A percentile compares a stretch with the other conserved stretches of the same genome.
These are phyloP conservation scores for Kryptolebias ocellatus DNA, from an alignment of 2,797 vertebrate genomes.

Conservation along the genomic window DNA sequence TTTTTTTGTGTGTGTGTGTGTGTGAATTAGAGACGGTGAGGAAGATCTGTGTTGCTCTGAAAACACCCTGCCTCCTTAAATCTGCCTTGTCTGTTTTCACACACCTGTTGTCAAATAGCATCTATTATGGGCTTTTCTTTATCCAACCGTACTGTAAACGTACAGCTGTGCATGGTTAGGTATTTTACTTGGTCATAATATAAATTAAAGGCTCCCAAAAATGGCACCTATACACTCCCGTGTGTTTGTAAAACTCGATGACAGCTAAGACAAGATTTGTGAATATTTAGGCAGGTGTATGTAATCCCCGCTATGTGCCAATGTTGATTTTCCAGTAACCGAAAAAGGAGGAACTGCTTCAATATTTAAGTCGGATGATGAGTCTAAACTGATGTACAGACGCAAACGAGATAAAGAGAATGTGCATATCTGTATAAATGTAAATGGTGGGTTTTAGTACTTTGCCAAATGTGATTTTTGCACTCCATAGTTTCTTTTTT, in stretches of 20 bases:
- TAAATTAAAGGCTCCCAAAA: conserved; percentile 12
- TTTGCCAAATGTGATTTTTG: conserved; percentile 67
- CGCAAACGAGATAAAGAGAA: conserved; percentile 24
- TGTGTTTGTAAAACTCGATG: conserved; percentile 21
- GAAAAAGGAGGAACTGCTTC: conserved; percentile 24
- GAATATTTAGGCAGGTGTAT: conserved; percentile 46
- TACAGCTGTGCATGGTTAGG: conserved; percentile 23
- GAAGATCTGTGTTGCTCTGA: no score
- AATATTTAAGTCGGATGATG: conserved; percentile 6
- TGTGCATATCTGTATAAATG: conserved; percentile 70
- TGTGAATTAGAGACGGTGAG: neutral
- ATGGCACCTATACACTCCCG: neutral
- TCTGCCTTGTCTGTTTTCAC: neutral
- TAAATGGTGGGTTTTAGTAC: conserved; percentile 65
- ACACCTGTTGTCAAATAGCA: neutral
- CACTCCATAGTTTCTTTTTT: conserved; percentile 55
- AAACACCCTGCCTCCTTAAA: conserved; percentile 2
- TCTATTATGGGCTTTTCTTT: neutral
- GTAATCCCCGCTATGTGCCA: conserved; percentile 58
- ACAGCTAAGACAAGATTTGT: conserved; percentile 17
- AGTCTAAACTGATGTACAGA: conserved; percentile 50
- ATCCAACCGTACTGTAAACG: neutral
- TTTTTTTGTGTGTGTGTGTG: neutral
- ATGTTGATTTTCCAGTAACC: conserved; percentile 42
- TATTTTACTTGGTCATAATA: conserved; percentile 8